Percentiles rank a stretch among this genome's conserved stretches.
Conservation (phyloP, 2,888 invertebrate species). For the Cataglyphis livida region DNA sequence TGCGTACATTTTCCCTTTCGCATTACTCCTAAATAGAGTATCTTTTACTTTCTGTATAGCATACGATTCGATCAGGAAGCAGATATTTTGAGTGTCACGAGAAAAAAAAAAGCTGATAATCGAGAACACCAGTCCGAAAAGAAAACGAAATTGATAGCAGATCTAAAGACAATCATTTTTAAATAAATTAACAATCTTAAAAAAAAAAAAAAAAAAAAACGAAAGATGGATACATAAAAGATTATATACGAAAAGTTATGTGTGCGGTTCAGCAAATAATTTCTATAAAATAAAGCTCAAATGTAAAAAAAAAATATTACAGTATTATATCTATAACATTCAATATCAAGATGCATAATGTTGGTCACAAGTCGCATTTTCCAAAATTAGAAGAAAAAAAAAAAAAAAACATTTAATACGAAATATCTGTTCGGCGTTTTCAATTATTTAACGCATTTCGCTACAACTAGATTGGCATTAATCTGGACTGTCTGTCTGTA, state of each 20-base stretch:
- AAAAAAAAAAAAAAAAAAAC: background rate
- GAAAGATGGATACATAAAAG: slow-evolving; percentile 10
- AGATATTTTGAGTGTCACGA: slow-evolving; percentile 36
- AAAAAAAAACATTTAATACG: background rate
- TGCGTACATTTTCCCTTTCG: slow-evolving; percentile 76
- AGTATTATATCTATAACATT: background rate
- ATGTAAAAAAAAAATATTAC: background rate
- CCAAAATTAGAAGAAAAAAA: background rate
- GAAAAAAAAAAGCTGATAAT: slow-evolving; percentile 40
- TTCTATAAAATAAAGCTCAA: background rate
- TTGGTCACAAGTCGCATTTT: background rate
- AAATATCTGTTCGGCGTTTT: slow-evolving; percentile 37
- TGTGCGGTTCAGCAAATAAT: slow-evolving; percentile 13
- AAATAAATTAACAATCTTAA: background rate
- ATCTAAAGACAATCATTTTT: background rate
- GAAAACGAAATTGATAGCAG: slow-evolving; percentile 2
- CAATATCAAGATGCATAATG: background rate
- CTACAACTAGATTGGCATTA: slow-evolving; percentile 39
- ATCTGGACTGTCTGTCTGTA: background rate
- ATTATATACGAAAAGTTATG: slow-evolving; percentile 25
- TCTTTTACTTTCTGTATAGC: slow-evolving; percentile 47
- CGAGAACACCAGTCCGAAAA: slow-evolving; percentile 49
- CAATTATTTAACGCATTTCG: slow-evolving; percentile 38
- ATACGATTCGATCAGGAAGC: slow-evolving; percentile 50
- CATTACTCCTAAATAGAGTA: slow-evolving; percentile 41